Evolutionary conservation across 2,888 invertebrate species (phyloP).

Genomic region (Megastigmus dorsalis): DNA sequence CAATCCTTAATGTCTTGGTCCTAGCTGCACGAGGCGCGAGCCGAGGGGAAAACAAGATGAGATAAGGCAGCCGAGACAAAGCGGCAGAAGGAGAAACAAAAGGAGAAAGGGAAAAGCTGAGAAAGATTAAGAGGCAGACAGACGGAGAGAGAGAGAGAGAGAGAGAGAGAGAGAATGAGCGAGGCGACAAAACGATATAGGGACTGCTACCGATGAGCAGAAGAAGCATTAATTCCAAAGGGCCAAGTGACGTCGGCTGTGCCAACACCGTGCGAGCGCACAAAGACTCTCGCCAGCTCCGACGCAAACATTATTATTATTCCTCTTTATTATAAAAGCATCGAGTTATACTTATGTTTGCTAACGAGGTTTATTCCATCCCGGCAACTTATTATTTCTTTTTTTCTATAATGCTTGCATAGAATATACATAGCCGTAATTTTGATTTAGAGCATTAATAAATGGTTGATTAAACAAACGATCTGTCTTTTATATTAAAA

Average conservation of each 20-base stretch:
- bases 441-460: too few species aligned
- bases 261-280: constrained; percentile 1
- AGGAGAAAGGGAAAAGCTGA: constrained; percentile 38
- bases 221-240: constrained; percentile 16
- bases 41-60: not conserved
- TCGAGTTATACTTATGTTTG: too few species aligned
- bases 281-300: not conserved
- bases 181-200: constrained; percentile 39
- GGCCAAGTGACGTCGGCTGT: not conserved
- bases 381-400: too few species aligned
- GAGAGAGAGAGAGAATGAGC: constrained; percentile 32
- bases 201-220: constrained; percentile 27
- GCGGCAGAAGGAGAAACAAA: constrained; percentile 32
- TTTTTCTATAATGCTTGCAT: too few species aligned
- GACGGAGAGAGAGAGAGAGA: constrained; percentile 16
- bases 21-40: constrained; percentile 38
- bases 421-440: too few species aligned
- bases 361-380: too few species aligned
- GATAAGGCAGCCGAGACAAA: constrained; percentile 27
- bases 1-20: constrained; percentile 70
- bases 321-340: too few species aligned
- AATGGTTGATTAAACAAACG: too few species aligned
- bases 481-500: too few species aligned
- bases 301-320: constrained; percentile 1
- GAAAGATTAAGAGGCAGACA: constrained; percentile 28